Percentiles rank a stretch among this genome's conserved stretches.
These are phyloP conservation scores for Galendromus occidentalis DNA, from an alignment of 1,140 invertebrate species.

Conservation along the genomic window DNA sequence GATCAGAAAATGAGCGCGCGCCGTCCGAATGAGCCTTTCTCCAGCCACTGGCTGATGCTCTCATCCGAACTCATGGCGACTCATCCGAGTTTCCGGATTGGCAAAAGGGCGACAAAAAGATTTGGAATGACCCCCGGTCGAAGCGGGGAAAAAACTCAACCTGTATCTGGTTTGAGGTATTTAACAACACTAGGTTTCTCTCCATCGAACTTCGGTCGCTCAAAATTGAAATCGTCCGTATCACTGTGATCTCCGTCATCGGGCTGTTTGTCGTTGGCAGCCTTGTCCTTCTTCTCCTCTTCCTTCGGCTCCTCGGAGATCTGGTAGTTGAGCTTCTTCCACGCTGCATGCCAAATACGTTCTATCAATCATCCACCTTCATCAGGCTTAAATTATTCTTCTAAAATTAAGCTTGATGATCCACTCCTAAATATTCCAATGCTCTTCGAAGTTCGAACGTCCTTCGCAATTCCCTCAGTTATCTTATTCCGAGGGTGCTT, in stretches of 20 bases:
- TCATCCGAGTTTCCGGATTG: conserved; percentile 65
- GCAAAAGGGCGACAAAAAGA: too few relatives aligned
- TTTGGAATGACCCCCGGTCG: too few relatives aligned
- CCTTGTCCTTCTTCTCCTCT: not conserved
- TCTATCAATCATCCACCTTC: not conserved
- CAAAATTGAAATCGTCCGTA: conserved; percentile 5
- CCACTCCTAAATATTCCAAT: too few relatives aligned
- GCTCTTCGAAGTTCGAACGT: too few relatives aligned
- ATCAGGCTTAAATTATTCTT: not conserved
- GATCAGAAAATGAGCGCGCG: too few relatives aligned
- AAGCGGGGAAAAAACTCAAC: not conserved
- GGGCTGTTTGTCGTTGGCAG: not conserved
- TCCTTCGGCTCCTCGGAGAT: not conserved
- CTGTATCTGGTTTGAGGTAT: conserved; percentile 3
- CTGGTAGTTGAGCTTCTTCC: conserved; percentile 10
- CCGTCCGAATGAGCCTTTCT: too few relatives aligned
- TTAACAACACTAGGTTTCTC: conserved; percentile 9
- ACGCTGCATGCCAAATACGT: not conserved
- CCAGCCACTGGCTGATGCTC: too few relatives aligned
- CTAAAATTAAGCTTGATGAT: conserved; percentile 5
- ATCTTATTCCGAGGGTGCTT: too few relatives aligned
- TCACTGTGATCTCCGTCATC: conserved; percentile 3
- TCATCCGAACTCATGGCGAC: too few relatives aligned
- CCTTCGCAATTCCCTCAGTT: too few relatives aligned
- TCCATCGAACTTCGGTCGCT: conserved; percentile 1